Percentiles rank a stretch among this genome's conserved stretches.
Evolutionary conservation across 2,888 invertebrate genomes (phyloP).

Genomic region (Chromoteleia sp.): DNA sequence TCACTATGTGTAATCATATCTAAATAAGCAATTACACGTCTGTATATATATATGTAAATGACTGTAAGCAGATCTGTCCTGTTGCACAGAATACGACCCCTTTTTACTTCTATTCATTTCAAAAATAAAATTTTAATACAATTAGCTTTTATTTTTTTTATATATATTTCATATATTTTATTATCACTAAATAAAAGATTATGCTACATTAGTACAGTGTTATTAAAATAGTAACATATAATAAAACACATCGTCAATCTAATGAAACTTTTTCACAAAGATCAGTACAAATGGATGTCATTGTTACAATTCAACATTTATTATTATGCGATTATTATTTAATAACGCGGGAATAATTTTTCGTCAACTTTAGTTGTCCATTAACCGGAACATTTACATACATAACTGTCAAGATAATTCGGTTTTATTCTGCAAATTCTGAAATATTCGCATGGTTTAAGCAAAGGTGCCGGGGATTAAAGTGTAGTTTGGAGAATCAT

Average conservation of each 20-base stretch:
- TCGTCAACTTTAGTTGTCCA: conserved; percentile 5
- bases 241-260: too few species aligned
- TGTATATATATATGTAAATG: conserved; percentile 41
- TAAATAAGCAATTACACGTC: conserved; percentile 60
- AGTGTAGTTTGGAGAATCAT: conserved; percentile 53
- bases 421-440: conserved; percentile 31
- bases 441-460: conserved; percentile 25
- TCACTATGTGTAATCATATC: conserved; percentile 54
- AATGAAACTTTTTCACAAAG: too few species aligned
- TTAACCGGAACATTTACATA: conserved; percentile 37
- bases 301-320: conserved; percentile 6
- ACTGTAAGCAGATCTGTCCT: conserved; percentile 1
- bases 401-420: conserved; percentile 40
- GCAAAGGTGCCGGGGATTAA: conserved; percentile 33
- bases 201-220: too few species aligned
- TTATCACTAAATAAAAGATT: too few species aligned
- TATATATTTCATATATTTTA: too few species aligned
- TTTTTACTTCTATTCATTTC: too few species aligned
- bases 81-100: too few species aligned
- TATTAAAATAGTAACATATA: too few species aligned
- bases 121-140: too few species aligned
- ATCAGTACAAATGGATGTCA: too few species aligned
- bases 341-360: conserved; percentile 21
- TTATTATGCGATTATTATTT: conserved; percentile 7
- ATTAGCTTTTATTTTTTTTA: too few species aligned